Percentiles rank a stretch among this genome's conserved stretches.
These are phyloP conservation scores for Phacellophora camtschatica DNA, from an alignment of 30 jellyfish, hydroid and myxozoan genomes.

Conservation along the genomic window DNA sequence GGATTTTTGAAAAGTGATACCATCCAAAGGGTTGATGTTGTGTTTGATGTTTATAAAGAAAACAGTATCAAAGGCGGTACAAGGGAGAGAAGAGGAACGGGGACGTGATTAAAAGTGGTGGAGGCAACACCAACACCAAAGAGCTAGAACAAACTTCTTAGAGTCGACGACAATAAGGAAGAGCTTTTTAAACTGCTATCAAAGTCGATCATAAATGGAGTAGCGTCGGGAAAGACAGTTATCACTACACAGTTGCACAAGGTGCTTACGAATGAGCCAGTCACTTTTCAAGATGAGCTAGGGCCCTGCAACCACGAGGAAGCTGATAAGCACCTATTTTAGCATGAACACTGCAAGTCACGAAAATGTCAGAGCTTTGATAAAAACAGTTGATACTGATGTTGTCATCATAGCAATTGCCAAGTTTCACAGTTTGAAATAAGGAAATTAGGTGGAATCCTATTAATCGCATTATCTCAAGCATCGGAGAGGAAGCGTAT, in stretches of 20 bases:
- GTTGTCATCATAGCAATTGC: conserved; percentile 39
- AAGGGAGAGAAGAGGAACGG: conserved; percentile 40
- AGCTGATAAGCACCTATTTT: conserved; percentile 21
- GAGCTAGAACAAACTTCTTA: conserved; percentile 7
- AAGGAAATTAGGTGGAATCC: conserved; percentile 1
- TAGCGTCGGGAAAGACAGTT: neutral
- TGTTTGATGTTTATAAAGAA: conserved; percentile 25
- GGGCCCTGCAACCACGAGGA: conserved; percentile 36
- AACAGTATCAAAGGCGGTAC: conserved; percentile 18
- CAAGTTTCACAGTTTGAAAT: neutral
- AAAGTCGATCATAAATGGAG: neutral
- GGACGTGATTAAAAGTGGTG: conserved; percentile 20
- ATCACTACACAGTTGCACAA: neutral
- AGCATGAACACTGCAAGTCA: neutral
- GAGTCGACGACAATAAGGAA: conserved; percentile 13
- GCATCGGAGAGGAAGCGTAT: neutral
- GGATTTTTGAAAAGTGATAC: too few relatives aligned
- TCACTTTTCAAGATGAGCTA: neutral
- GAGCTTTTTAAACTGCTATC: conserved; percentile 29
- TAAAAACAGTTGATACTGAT: conserved; percentile 37
- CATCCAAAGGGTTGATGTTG: too few relatives aligned
- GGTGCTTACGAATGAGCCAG: conserved; percentile 2
- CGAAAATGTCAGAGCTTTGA: neutral
- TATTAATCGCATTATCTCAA: conserved; percentile 5
- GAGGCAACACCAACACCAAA: conserved; percentile 23